Evolutionary conservation across 2,113 vertebrate species (phyloP).

Genomic region (Petrocephalus microphthalmus): DNA sequence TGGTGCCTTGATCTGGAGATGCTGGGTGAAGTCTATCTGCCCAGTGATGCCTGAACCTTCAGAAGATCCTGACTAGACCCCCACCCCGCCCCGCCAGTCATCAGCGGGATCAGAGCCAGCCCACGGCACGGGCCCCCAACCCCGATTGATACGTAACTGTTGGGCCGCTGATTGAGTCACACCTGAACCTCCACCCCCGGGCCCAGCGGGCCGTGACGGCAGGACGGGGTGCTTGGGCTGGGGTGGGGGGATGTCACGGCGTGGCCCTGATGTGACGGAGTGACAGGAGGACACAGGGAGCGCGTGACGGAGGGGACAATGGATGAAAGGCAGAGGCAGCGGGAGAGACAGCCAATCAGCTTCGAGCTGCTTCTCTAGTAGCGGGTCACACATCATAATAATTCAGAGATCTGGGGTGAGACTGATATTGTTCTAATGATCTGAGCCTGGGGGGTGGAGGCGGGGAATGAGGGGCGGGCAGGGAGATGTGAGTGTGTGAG

Average conservation of each 20-base stretch:
- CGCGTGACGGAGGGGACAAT: constrained; percentile 27
- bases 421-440: not conserved
- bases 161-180: not conserved
- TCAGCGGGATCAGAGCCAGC: not conserved
- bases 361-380: not conserved
- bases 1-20: not conserved
- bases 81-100: not conserved
- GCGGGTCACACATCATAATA: not conserved
- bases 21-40: not conserved
- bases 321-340: not conserved
- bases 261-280: not conserved
- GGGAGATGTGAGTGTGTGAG: too few relatives aligned
- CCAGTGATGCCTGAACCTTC: not conserved
- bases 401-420: not conserved
- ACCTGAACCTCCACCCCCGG: not conserved
- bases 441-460: not conserved
- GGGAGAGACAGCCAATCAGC: not conserved
- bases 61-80: not conserved
- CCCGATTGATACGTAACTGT: constrained; percentile 16
- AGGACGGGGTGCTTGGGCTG: not conserved
- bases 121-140: not conserved
- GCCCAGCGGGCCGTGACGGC: not conserved
- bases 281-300: constrained; percentile 15
- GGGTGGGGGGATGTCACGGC: not conserved
- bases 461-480: not conserved